phyloP scores from a whole-genome alignment of 1,140 invertebrate species.

The Metaphire vulgaris region DNA sequence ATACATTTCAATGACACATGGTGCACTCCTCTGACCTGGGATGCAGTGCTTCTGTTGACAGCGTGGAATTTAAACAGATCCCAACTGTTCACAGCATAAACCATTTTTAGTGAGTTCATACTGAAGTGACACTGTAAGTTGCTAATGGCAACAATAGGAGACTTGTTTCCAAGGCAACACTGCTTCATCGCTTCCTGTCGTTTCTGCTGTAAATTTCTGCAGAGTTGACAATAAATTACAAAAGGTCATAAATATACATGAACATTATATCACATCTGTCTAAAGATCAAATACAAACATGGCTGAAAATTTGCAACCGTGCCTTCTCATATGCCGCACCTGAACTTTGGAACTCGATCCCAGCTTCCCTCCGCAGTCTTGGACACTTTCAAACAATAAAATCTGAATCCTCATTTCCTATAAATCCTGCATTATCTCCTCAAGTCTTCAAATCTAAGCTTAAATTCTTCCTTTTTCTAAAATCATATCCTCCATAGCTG shows the following conservation, averaged over 20 bases:
- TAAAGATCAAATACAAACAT: not conserved
- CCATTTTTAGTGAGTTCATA: not conserved
- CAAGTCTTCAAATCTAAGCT: too few species aligned
- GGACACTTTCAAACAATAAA: too few species aligned
- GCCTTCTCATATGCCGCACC: not conserved
- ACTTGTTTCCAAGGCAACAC: not conserved
- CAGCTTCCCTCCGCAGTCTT: too few species aligned
- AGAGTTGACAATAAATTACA: not conserved
- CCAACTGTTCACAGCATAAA: not conserved
- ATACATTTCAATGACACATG: not conserved
- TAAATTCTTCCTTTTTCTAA: too few species aligned
- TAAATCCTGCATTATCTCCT: too few species aligned
- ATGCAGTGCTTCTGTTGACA: not conserved
- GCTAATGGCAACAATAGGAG: not conserved
- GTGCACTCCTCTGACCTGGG: not conserved
- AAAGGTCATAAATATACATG: not conserved
- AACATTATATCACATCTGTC: not conserved
- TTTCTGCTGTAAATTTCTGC: not conserved
- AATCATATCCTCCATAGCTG: too few species aligned
- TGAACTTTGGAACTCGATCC: not conserved
- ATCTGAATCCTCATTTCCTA: too few species aligned
- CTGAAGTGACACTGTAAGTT: not conserved
- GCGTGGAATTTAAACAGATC: not conserved
- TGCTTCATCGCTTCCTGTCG: not conserved
- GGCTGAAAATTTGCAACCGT: not conserved